Base-by-base conservation (phyloP, 2,888 invertebrate genomes). In the Hemistola chrysoprasaria region DNA sequence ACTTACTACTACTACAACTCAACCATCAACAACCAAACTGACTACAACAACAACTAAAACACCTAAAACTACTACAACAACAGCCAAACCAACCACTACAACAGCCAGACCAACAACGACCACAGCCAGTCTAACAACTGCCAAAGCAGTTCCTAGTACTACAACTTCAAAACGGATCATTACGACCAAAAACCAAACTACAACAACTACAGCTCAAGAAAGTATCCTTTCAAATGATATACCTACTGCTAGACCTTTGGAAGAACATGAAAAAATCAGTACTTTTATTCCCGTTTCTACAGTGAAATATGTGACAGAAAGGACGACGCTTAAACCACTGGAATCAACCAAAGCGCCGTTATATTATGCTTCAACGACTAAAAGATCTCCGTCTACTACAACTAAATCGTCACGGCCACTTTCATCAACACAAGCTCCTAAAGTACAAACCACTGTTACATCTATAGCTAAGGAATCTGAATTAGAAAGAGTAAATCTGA, bases 201-300 rank as follows among this genome's bases (percentile, higher is more conserved):
- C 16, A 4, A 3, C 16, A 16, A 16, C 16, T 4, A 3, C 16
- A 4, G 16, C 16, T 16, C 16, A 51, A 40, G 32, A 51, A 31
- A 20, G 28, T 7, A 28, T 39, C 1, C 6, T 33, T 1, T 39
- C 37, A 2, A 53, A 47, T 36, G 32, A 40, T 10, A 36, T 38
- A 11, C 35, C 32, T 9, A 72, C 69, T 1, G 70, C 76, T 36
- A 73, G 71, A 59, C 62, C 55, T 11, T 52, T 54, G 27, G 43
- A 57, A 22, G 52, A 63, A 30, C 73, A 65, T 47, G 79, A 83
- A 43, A 80, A 70, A 62, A 58, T 81, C 21, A 80, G 72, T 48
- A 79, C 83, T 0, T 78, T 78, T 50, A 58, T 74, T 38, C 86
- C 86, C 22, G 45, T 74, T 9, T 78, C 85, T 8, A 79, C 82